A percentile compares a stretch with the other conserved stretches of the same genome.
These are phyloP conservation scores for Miniopterus natalensis DNA, from an alignment of 2,113 vertebrate species.

Conservation along the genomic window DNA sequence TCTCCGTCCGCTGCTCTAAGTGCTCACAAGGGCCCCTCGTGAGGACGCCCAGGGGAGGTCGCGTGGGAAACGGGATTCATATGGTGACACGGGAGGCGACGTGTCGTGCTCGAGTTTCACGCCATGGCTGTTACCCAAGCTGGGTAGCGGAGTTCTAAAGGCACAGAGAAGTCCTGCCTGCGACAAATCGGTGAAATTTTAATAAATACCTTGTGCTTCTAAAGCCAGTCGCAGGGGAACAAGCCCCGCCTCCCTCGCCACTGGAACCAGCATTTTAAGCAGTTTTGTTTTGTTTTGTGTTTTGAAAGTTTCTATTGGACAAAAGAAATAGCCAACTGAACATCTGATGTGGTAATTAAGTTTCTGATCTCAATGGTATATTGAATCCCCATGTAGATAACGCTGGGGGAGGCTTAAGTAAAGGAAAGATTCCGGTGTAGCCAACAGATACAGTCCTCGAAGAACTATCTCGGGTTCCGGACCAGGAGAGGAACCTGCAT, in stretches of 20 bases:
- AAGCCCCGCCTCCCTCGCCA: too few relatives aligned
- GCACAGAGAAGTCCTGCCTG: rapidly evolving
- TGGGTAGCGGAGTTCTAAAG: neutral
- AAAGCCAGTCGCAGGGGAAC: too few relatives aligned
- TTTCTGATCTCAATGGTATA: neutral
- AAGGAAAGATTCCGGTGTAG: rapidly evolving
- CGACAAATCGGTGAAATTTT: neutral
- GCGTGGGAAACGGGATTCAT: neutral
- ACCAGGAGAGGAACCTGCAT: rapidly evolving
- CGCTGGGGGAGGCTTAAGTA: rapidly evolving
- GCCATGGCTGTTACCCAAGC: neutral
- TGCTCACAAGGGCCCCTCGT: neutral
- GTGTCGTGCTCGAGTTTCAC: neutral
- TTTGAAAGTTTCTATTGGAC: neutral
- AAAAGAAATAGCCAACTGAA: neutral
- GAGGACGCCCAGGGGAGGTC: neutral
- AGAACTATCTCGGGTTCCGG: too few relatives aligned
- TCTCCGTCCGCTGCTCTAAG: neutral
- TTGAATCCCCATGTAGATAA: neutral
- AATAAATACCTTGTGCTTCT: neutral
- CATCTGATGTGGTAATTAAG: neutral
- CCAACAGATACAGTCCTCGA: too few relatives aligned
- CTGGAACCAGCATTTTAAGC: neutral
- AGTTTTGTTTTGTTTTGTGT: too few relatives aligned
- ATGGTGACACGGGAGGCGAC: neutral